These are phyloP conservation scores for Cydia strobilella DNA, from an alignment of 1,140 invertebrate genomes.

Conservation along the genomic window DNA sequence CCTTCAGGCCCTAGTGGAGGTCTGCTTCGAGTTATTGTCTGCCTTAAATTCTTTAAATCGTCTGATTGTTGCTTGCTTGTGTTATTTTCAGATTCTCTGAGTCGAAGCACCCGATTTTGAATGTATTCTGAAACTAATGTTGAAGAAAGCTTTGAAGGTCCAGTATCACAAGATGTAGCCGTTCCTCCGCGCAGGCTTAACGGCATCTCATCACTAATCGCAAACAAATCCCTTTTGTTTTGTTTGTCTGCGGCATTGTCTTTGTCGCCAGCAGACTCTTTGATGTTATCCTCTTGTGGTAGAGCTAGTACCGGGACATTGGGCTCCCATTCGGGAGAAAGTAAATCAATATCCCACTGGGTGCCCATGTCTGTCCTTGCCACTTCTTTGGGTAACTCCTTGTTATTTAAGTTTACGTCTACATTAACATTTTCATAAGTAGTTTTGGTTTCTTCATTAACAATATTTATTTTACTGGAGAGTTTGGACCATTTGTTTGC, in stretches of 20 bases:
- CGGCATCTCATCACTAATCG: constrained; percentile 72
- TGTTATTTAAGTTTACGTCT: constrained; percentile 19
- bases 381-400: constrained; percentile 32
- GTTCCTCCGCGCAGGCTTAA: constrained; percentile 59
- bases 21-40: constrained; percentile 63
- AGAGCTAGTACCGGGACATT: constrained; percentile 55
- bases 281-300: constrained; percentile 52
- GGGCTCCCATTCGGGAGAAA: constrained; percentile 59
- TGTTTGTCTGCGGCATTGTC: constrained; percentile 53
- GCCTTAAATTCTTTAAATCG: constrained; percentile 63
- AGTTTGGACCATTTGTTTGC: constrained; percentile 48
- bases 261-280: constrained; percentile 41
- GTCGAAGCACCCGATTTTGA: constrained; percentile 59
- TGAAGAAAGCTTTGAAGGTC: constrained; percentile 50
- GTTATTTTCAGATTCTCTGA: constrained; percentile 50
- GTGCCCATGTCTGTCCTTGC: constrained; percentile 64
- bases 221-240: constrained; percentile 65
- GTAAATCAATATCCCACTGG: constrained; percentile 59
- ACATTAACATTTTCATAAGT: constrained; percentile 34
- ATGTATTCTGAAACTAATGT: constrained; percentile 70
- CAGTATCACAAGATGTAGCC: constrained; percentile 39
- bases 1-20: constrained; percentile 58
- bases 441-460: constrained; percentile 16
- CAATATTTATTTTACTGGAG: constrained; percentile 36
- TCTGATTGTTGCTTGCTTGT: constrained; percentile 47